phyloP scores from a whole-genome alignment of 2,888 invertebrate species.

The Lepidochitona cinerea region DNA sequence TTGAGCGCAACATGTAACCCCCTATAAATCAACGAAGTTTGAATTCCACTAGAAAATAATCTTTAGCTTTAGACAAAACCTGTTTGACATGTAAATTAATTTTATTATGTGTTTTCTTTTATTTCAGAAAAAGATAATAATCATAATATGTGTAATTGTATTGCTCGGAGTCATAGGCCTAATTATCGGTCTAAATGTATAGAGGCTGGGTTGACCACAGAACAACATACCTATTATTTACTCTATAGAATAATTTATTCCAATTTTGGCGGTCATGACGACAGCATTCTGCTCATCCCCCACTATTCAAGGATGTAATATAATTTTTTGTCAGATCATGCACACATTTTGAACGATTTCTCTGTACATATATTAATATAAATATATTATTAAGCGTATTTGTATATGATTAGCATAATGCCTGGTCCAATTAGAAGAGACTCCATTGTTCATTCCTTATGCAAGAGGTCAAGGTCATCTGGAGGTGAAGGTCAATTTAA shows the following conservation, averaged over 20 bases:
- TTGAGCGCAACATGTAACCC: no score
- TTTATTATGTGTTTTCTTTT: slow-evolving; percentile 36
- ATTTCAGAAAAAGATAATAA: slow-evolving; percentile 70
- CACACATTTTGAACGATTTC: no score
- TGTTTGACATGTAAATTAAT: slow-evolving; percentile 6
- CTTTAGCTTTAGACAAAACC: no score
- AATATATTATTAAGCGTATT: no score
- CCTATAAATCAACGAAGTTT: no score
- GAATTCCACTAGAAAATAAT: no score
- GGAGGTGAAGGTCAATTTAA: background rate
- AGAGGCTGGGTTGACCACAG: slow-evolving; percentile 10
- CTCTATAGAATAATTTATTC: background rate
- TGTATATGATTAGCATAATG: no score
- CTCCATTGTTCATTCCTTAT: background rate
- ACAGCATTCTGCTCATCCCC: background rate
- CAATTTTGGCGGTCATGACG: background rate
- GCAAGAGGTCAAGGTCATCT: background rate
- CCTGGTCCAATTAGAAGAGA: no score
- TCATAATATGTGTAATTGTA: slow-evolving; percentile 64
- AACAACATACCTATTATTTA: background rate
- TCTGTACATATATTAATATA: no score
- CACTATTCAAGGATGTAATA: background rate
- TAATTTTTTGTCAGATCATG: background rate
- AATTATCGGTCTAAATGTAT: slow-evolving; percentile 68
- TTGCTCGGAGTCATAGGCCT: slow-evolving; percentile 68